Evolutionary conservation across 37 sponge, comb jelly and placozoan species (phyloP), one percentile per base, ranked within the genome.

Genomic region (Aphrocallistes beatrix): DNA sequence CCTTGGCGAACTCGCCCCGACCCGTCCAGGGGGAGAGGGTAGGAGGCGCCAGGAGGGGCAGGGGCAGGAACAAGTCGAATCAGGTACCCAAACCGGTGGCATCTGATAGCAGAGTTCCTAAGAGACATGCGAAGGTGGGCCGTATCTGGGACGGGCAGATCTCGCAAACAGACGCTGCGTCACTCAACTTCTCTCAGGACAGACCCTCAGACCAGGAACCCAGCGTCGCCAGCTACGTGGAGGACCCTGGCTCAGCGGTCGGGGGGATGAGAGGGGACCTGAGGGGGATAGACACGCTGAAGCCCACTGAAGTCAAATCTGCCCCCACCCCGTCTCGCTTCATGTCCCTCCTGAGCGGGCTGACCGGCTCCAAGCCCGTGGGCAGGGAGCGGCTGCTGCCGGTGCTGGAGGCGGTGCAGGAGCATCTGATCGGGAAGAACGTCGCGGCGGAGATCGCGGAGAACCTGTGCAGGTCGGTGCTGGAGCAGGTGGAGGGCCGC

Each of bases 391-490:
- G 85, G 3, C 84, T 96, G 82, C 42, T 23, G 36, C 91, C 97
- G 16, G 89, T 89, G 1, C 89, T 96, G 51, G 97, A 96, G 39
- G 92, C 90, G 84, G 90, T 96, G 90, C 92, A 90, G 87, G 97
- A 96, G 51, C 97, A 96, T 85, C 88, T 96, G 38, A 92, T 82
- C 90, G 88, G 88, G 0, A 96, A 96, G 91, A 96, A 96, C 81
- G 97, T 96, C 13, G 97, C 97, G 0, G 84, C 87, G 0, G 97
- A 93, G 50, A 96, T 96, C 1, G 82, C 94, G 0, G 90, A 87
- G 25, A 91, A 94, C 83, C 83, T 96, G 81, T 96, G 97, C 60
- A 85, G 85, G 23, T 93, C 91, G 38, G 94, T 96, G 38, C 87
- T 88, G 3, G 81, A 87, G 39, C 92, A 92, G 42, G 85, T 96